Conservation (phyloP, 2,797 vertebrate genomes). For the Ptychobarbus kaznakovi region DNA sequence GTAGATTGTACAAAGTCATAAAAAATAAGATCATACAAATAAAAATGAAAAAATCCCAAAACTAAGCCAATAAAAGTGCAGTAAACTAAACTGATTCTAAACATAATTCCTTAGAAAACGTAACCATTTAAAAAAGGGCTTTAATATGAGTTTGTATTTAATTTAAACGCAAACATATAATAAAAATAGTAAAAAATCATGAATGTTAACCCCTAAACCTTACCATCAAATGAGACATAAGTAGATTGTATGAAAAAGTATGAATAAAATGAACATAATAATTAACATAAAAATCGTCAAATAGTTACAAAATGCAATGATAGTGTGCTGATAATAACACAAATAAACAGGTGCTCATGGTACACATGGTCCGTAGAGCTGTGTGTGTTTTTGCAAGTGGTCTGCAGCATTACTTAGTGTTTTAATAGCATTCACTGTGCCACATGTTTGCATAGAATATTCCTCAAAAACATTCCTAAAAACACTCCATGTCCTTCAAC, state of each 20-base stretch:
- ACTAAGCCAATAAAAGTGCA: too few relatives aligned
- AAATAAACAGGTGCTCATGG: neutral
- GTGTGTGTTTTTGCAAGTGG: neutral
- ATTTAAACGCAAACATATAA: neutral
- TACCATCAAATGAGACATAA: neutral
- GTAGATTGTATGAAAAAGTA: neutral
- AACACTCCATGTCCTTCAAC: constrained; percentile 22
- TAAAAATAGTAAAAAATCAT: too few relatives aligned
- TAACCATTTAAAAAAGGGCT: neutral
- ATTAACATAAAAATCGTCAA: neutral
- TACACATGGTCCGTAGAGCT: neutral
- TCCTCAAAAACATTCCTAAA: constrained; percentile 27
- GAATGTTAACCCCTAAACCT: neutral
- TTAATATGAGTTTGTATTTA: neutral
- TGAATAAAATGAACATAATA: neutral
- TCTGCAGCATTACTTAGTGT: neutral
- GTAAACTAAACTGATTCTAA: too few relatives aligned
- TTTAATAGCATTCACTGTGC: neutral
- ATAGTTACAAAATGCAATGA: neutral
- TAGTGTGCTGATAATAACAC: neutral
- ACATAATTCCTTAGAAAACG: neutral
- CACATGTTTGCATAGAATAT: constrained; percentile 8
- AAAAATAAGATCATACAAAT: too few relatives aligned
- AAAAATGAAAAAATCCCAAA: too few relatives aligned
- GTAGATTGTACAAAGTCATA: too few relatives aligned